A percentile compares a stretch with the other conserved stretches of the same genome.
Conservation (phyloP, 2,113 vertebrate species). For the Pelusios castaneus region DNA sequence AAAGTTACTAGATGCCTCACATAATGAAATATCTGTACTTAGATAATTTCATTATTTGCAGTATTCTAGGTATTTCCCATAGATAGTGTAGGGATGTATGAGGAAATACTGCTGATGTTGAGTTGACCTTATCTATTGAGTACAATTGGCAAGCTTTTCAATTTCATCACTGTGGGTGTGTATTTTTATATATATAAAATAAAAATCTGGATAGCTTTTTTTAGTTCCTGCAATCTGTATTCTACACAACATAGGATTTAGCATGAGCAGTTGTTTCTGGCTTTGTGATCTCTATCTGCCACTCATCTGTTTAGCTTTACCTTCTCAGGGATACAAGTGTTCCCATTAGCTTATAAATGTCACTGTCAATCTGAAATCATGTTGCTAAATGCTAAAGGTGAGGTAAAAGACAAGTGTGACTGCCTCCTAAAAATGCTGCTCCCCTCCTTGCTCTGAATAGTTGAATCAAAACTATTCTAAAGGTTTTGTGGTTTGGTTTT, state of each 20-base stretch:
- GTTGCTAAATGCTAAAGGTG: slow-evolving; percentile 5
- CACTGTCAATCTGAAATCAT: neutral
- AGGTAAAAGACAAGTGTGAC: slow-evolving; percentile 13
- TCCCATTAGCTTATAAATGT: slow-evolving; percentile 26
- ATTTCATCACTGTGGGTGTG: neutral
- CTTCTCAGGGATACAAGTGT: slow-evolving; percentile 2
- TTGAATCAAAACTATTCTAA: neutral
- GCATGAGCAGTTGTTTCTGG: neutral
- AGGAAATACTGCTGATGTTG: neutral
- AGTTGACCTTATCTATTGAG: neutral
- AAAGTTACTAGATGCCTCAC: neutral
- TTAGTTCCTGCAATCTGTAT: neutral
- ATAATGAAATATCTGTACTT: neutral
- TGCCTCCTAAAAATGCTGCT: neutral
- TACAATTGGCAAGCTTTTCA: neutral
- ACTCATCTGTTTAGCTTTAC: neutral
- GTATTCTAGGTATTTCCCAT: neutral
- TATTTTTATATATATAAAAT: neutral
- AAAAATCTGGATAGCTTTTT: neutral
- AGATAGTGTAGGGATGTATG: neutral
- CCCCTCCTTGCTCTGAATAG: neutral
- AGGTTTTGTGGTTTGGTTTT: neutral
- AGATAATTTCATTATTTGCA: neutral
- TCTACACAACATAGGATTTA: neutral
- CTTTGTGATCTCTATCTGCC: neutral